Conservation (phyloP, 2,797 vertebrate species). For the Myotis daubentonii region DNA sequence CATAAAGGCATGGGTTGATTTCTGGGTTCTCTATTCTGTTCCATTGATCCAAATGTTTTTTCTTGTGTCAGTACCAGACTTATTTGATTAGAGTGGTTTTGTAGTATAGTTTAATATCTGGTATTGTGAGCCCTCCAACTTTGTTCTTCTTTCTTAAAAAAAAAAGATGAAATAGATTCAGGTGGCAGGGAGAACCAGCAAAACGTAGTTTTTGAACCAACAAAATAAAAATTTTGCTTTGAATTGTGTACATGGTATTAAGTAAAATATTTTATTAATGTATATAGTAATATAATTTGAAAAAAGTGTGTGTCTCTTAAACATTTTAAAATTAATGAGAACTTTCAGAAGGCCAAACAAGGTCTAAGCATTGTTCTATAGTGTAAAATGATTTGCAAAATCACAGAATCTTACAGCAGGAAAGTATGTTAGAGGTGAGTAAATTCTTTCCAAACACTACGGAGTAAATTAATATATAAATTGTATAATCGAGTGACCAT, state of each 20-base stretch:
- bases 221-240: neutral
- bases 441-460: neutral
- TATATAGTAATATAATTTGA: neutral
- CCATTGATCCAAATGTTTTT: neutral
- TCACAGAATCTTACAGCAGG: neutral
- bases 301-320: neutral
- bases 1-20: neutral
- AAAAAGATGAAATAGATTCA: neutral
- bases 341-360: conserved; percentile 6
- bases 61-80: neutral
- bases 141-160: neutral
- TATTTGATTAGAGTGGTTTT: neutral
- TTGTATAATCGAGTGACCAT: neutral
- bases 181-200: neutral
- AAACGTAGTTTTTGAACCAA: neutral
- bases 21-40: neutral
- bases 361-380: neutral
- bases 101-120: neutral
- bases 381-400: neutral
- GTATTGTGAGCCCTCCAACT: neutral
- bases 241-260: neutral
- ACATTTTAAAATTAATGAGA: neutral
- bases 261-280: conserved; percentile 7
- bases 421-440: neutral
- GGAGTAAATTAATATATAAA: neutral